Conservation (phyloP, 2,113 vertebrate species). For the Megaceryle torquata region DNA sequence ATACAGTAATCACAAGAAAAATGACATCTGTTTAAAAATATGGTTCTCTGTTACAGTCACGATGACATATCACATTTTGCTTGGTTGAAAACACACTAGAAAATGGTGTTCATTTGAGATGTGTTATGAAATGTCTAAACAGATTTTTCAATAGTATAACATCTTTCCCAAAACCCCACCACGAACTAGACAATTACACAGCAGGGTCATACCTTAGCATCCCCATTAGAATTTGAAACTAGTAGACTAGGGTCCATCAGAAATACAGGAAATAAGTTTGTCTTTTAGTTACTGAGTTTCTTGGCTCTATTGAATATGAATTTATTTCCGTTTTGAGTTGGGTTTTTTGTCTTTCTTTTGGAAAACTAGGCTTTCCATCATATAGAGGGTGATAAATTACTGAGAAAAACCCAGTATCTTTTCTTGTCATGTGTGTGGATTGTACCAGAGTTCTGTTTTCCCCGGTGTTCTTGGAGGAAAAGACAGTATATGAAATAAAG, state of each 20-base stretch:
- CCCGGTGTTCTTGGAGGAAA: conserved; percentile 21
- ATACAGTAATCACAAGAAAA: conserved; percentile 67
- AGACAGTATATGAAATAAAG: conserved; percentile 34
- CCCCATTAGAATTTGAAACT: conserved; percentile 31
- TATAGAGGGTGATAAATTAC: conserved; percentile 71
- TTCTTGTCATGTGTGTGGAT: conserved; percentile 53
- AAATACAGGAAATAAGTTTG: conserved; percentile 45
- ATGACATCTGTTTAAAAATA: conserved; percentile 73
- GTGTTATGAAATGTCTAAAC: conserved; percentile 60
- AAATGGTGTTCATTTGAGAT: conserved; percentile 66
- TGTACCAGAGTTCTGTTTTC: conserved; percentile 45
- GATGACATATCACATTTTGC: conserved; percentile 68
- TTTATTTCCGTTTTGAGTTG: background rate
- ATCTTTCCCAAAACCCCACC: background rate
- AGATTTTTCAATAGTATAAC: conserved; percentile 58
- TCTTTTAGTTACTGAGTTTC: background rate
- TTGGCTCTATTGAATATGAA: conserved; percentile 41
- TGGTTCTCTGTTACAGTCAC: conserved; percentile 59
- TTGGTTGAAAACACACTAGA: conserved; percentile 65
- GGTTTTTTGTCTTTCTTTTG: conserved; percentile 56
- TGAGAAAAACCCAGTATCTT: conserved; percentile 37
- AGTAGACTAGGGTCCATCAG: conserved; percentile 19
- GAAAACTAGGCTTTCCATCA: conserved; percentile 72
- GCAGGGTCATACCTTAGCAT: conserved; percentile 38
- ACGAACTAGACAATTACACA: conserved; percentile 41